Evolutionary conservation across 2,113 vertebrate species (phyloP), one percentile per base, ranked within the genome.

Genomic region (Malurus elegans): DNA sequence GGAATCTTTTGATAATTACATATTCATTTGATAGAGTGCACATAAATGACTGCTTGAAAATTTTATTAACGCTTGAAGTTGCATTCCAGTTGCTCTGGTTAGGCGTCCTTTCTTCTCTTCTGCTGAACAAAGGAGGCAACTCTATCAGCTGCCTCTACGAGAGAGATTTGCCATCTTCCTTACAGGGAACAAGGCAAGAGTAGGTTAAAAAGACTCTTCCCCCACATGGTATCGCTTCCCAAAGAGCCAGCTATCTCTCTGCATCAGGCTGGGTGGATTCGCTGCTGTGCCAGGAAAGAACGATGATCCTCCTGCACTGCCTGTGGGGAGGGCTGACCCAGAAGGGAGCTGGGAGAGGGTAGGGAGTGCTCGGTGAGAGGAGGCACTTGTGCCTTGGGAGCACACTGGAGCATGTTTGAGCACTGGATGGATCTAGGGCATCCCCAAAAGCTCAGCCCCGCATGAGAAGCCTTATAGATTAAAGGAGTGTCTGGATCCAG

Each of bases 241-340:
- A 24, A 86, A 40, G 21, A 93, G 70, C 14, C 92, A 85, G 54
- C 62, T 84, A 57, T 61, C 65, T 92, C 79, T 62, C 47, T 74
- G 88, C 66, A 74, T 38, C 94, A 45, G 79, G 79, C 83, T 58
- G 90, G 79, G 66, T 66, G 90, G 93, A 89, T 94, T 92, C 67
- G 58, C 84, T 87, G 80, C 81, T 82, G 93, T 94, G 95, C 90
- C 95, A 90, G 93, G 95, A 90, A 92, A 90, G 90, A 74, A 88
- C 69, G 92, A 88, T 86, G 75, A 91, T 86, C 88, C 86, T 90
- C n/a, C 45, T 56, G 91, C 90, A 90, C 70, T 4, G 5, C 86
- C 90, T 3, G 29, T 85, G 90, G 93, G 92, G 40, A 96, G 90
- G 90, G 93, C 76, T 90, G 87, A 79, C 87, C 93, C 92, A 86